phyloP scores from a whole-genome alignment of 2,797 vertebrate genomes.

The Morus bassanus region DNA sequence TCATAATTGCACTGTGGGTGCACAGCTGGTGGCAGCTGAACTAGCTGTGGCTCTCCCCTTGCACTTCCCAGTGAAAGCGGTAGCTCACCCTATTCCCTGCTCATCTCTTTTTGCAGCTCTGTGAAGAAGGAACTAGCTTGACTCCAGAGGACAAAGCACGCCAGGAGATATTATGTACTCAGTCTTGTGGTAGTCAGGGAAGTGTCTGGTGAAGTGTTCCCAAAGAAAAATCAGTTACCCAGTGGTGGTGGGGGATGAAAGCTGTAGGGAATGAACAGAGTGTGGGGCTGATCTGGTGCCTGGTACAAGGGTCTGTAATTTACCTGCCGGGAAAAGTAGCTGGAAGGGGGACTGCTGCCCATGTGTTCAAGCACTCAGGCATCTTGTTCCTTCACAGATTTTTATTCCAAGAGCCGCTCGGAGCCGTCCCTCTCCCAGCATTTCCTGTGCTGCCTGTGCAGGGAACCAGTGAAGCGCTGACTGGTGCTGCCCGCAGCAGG shows the following conservation, averaged over 20 bases:
- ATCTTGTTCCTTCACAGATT: neutral
- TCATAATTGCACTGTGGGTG: neutral
- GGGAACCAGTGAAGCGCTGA: neutral
- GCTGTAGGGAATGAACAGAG: neutral
- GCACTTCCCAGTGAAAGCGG: neutral
- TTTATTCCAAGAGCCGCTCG: accelerated
- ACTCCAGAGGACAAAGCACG: neutral
- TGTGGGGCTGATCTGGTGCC: neutral
- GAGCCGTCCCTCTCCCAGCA: neutral
- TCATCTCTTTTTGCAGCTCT: neutral
- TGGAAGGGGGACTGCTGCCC: neutral
- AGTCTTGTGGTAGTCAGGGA: neutral
- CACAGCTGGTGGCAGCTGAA: neutral
- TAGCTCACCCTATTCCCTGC: neutral
- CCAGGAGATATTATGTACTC: accelerated
- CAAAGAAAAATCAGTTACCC: neutral
- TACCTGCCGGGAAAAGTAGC: neutral
- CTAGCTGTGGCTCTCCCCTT: neutral
- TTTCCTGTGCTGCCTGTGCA: neutral
- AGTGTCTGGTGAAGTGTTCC: neutral
- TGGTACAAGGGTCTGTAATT: neutral
- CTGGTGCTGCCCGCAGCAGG: neutral
- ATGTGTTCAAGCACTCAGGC: accelerated
- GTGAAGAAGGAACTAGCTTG: neutral
- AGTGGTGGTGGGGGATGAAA: accelerated